Conservation (phyloP, 2,888 invertebrate species). For the Nomada fabriciana region DNA sequence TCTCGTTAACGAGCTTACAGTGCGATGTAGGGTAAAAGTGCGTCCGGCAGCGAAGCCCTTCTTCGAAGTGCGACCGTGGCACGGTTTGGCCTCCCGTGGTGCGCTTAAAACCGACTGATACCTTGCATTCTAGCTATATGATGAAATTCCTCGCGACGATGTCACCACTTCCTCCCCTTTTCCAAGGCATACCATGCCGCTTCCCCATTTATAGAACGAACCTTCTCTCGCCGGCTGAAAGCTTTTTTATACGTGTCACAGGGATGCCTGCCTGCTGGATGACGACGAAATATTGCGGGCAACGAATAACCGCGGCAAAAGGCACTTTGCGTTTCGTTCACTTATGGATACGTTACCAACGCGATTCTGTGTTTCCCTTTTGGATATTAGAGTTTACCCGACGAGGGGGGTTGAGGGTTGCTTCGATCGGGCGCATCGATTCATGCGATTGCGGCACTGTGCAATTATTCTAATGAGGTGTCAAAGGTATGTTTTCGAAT, state of each 20-base stretch:
- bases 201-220: slow-evolving; percentile 42
- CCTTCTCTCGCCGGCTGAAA: slow-evolving; percentile 33
- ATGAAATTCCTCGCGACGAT: slow-evolving; percentile 55
- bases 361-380: background rate
- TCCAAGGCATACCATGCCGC: slow-evolving; percentile 23
- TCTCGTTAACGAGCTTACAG: slow-evolving; percentile 66
- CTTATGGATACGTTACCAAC: background rate
- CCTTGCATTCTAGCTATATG: slow-evolving; percentile 54
- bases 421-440: background rate
- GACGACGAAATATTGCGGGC: slow-evolving; percentile 30
- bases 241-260: slow-evolving; percentile 49
- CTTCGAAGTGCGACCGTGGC: slow-evolving; percentile 69
- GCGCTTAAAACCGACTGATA: slow-evolving; percentile 58
- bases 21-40: slow-evolving; percentile 66
- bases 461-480: no score
- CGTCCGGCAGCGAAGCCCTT: slow-evolving; percentile 74
- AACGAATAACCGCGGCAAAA: slow-evolving; percentile 15
- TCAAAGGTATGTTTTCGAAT: no score
- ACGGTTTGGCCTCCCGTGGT: slow-evolving; percentile 62
- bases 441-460: no score
- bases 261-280: slow-evolving; percentile 30
- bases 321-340: slow-evolving; percentile 2
- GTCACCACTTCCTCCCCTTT: slow-evolving; percentile 46
- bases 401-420: background rate
- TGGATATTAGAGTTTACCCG: background rate